Evolutionary conservation across 2,888 invertebrate genomes (phyloP), one percentile per base, ranked within the genome.

Genomic region (Limulus polyphemus): DNA sequence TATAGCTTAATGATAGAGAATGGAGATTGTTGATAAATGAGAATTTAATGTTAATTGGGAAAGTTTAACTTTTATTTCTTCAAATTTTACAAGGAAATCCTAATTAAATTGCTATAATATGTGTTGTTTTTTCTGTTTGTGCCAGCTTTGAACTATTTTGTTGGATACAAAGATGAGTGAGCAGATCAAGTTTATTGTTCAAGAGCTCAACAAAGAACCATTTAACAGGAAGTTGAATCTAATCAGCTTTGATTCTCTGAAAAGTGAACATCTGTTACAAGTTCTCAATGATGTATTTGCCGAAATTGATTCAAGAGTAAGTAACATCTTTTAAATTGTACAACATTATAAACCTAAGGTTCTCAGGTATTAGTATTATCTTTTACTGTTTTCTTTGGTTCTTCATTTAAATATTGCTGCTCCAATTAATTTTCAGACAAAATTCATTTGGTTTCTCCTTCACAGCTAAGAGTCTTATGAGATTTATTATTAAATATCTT

Each of bases 161-260:
- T 32, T 5, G 32, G 32, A 32, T 32, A 9, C 14, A 51, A 70
- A 57, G 49, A 78, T 79, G 78, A 76, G 77, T 72, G 78, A 79
- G 58, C 74, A 76, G 68, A 70, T 80, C 58, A 78, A 78, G 68
- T 77, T 73, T 65, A 78, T 81, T 66, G 84, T 90, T 56, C 82
- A 81, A 65, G 87, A 86, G 76, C 74, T 91, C 65, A 90, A 88
- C 74, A 81, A 83, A 70, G 79, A 82, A 56, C 83, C 83, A 1
- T 83, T 90, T 70, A 83, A 82, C 59, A 84, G 84, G 71, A 85
- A 83, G 72, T 87, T 85, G 72, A 90, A 89, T 73, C 77, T 91
- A 65, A 88, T 92, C 72, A 87, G 87, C 69, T 90, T 92, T 76
- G 91, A 91, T 78, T 83, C 88, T 9, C 77, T 91, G 63, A 83